Conservation (phyloP, 2,888 invertebrate species). For the Rhimphoctona megacephalus region DNA sequence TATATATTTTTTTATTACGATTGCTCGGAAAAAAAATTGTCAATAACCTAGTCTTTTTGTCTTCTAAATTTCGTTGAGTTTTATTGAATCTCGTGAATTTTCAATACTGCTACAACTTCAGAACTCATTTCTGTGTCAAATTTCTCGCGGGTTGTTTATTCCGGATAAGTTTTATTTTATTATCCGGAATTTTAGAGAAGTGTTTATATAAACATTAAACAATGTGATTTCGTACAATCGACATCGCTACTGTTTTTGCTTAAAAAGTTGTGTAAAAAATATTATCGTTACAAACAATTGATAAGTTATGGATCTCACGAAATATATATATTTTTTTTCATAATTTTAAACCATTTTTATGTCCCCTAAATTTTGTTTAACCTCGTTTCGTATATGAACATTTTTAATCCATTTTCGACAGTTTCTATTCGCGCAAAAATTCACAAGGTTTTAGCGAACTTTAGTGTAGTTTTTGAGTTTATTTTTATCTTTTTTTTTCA, state of each 20-base stretch:
- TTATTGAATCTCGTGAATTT: neutral
- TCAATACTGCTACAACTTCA: neutral
- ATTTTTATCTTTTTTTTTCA: neutral
- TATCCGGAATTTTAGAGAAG: neutral
- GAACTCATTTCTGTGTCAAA: neutral
- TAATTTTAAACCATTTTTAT: neutral
- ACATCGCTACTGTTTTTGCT: neutral
- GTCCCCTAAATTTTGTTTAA: neutral
- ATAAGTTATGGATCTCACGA: neutral
- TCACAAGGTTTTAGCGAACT: neutral
- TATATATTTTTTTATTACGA: slow-evolving; percentile 38
- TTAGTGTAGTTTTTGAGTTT: neutral
- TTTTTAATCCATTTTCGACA: neutral
- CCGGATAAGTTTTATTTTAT: neutral
- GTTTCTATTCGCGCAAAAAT: neutral
- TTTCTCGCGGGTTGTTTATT: neutral
- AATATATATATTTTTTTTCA: neutral
- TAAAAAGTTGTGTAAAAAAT: neutral
- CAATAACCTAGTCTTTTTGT: neutral
- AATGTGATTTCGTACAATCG: neutral
- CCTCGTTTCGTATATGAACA: neutral
- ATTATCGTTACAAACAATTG: neutral
- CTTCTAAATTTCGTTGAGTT: neutral
- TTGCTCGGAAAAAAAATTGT: neutral
- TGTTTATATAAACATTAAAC: neutral